Base-by-base conservation (phyloP, 2,797 vertebrate species). In the Notolabrus celidotus region DNA sequence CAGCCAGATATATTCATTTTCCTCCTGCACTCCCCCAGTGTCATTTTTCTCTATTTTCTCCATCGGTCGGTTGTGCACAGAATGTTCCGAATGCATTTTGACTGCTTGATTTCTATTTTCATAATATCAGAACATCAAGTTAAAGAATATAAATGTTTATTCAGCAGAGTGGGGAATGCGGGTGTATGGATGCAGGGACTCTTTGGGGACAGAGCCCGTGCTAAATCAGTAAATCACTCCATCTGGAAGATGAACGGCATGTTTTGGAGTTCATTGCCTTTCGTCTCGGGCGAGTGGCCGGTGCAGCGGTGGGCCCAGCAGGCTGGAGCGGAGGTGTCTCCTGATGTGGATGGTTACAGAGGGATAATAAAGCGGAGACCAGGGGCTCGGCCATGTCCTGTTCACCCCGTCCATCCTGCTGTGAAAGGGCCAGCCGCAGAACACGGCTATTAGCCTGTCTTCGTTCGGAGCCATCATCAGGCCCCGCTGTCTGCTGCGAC, bases 191-290 rank as follows among this genome's bases (percentile, higher is more conserved):
- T 71, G 79, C 61, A 31, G 77, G 45, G 69, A 70, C 83, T 87
- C 88, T 85, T 85, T 34, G 69, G 89, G 89, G 84, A 88, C 72
- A 51, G 69, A 67, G 63, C 65, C 74, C 76, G 74, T 74, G 84
- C 87, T 85, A 91, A 92, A 92, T 90, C 90, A 77, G 86, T 89
- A 91, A 89, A 94, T 94, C 86, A 91, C 83, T 91, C 86, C 77
- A 89, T 92, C 88, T 92, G 74, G 85, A 91, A 93, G 92, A 94
- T 89, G 88, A 93, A 93, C 83, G 72, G 91, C 84, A 54, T 85
- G 88, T 93, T 93, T 91, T 77, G 86, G 91, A 93, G 87, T 92
- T 91, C 88, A 91, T 92, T 93, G 90, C 88, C 76, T 90, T 83
- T 80, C 79, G 88, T 94, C 87, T 90, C 82, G 75, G 90, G 68